Evolutionary conservation across 1,140 invertebrate genomes (phyloP), one percentile per base, ranked within the genome.

Genomic region (Pinna nobilis): DNA sequence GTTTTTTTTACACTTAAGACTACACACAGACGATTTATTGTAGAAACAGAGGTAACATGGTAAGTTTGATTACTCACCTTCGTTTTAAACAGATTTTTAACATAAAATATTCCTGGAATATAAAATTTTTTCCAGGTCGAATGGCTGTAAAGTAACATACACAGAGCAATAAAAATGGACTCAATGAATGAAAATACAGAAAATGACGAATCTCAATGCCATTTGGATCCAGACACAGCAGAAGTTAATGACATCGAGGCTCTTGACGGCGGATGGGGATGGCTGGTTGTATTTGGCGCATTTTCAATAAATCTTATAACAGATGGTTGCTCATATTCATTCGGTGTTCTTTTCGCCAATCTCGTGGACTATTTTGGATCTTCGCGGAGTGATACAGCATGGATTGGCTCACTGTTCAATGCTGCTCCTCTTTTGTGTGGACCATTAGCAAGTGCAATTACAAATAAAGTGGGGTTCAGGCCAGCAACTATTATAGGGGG

Each of bases 221-320:
- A n/a, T n/a, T n/a, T n/a, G n/a, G n/a, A n/a, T n/a, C n/a, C n/a
- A n/a, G n/a, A n/a, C n/a, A n/a, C n/a, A n/a, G n/a, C n/a, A n/a
- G n/a, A n/a, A n/a, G n/a, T n/a, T n/a, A n/a, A n/a, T n/a, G 59
- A 13, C 59, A 28, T 23, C 7, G 55, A 9, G 23, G 55, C 25
- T 35, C 32, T 28, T 23, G 67, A 70, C 79, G 95, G 95, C 33
- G 95, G 95, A 30, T 97, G 72, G 92, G 96, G 84, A 91, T 97
- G 66, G 94, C 93, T 86, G 91, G 94, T 87, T 1, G 95, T 97
- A 0, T 87, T 94, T 7, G 93, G 95, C 0, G 94, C 95, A 0
- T 97, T 98, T 82, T 92, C 96, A 88, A 93, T 97, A 41, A 97
- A 97, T 85, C 89, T 97, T 20, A 97, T 98, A 78, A 95, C 95